A percentile compares a stretch with the other conserved stretches of the same genome.
These are phyloP conservation scores for Leiothrix lutea DNA, from an alignment of 2,113 vertebrate genomes.

Conservation along the genomic window DNA sequence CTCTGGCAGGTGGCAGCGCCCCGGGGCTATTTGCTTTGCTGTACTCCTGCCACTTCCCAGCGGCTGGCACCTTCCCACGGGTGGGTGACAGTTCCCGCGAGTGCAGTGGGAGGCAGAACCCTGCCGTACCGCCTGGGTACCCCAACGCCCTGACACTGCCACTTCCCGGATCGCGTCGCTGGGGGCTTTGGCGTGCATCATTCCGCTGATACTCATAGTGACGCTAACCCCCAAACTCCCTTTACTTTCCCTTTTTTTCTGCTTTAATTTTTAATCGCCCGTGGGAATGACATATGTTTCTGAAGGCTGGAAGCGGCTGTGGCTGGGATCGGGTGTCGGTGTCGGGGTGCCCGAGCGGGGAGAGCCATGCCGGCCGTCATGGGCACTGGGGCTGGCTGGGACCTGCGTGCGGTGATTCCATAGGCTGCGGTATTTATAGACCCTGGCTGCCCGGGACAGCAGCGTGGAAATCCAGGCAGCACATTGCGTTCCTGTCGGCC, in stretches of 20 bases:
- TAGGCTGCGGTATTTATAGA: conserved; percentile 24
- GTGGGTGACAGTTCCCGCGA: neutral
- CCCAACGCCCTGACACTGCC: neutral
- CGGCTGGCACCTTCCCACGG: neutral
- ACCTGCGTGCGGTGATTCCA: neutral
- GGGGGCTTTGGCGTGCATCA: neutral
- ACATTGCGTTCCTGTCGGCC: neutral
- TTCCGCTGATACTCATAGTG: neutral
- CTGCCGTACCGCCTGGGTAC: neutral
- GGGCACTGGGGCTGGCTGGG: neutral
- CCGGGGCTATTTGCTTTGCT: neutral
- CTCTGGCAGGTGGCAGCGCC: neutral
- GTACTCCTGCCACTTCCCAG: neutral
- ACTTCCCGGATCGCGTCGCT: accelerated
- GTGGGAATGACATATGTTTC: conserved; percentile 29
- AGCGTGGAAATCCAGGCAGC: neutral
- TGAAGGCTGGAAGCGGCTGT: neutral
- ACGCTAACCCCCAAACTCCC: neutral
- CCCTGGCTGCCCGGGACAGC: neutral
- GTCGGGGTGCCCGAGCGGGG: neutral
- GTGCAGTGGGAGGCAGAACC: neutral
- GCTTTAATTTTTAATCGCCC: conserved; percentile 59
- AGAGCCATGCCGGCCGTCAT: neutral
- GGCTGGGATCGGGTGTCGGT: conserved; percentile 39
- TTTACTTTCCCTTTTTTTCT: neutral